Evolutionary conservation across 2,888 invertebrate species (phyloP), one percentile per base, ranked within the genome.

Genomic region (Rambutsinella grinnellia): DNA sequence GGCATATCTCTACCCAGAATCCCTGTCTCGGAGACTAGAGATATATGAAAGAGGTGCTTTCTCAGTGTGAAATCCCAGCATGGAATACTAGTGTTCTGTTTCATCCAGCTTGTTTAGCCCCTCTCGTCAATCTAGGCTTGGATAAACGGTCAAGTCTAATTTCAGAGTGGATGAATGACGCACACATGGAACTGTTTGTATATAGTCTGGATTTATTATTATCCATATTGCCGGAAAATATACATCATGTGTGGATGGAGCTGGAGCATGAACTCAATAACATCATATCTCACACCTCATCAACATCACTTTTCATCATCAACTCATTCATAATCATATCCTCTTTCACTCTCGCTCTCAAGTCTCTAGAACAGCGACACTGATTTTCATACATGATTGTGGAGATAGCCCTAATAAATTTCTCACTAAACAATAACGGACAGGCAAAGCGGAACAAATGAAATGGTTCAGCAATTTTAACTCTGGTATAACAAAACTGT

Each of bases 261-360:
- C n/a, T n/a, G n/a, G n/a, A n/a, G n/a, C n/a, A n/a, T n/a, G n/a
- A n/a, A n/a, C 36, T 36, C 6, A 13, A 36, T 36, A n/a, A 27
- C 62, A 62, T 63, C 53, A 53, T 27, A 49, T 63, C 62, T 62
- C 54, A 44, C 24, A 54, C 44, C 54, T 44, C 44, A 53, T 54
- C 21, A 15, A 63, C 63, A 46, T 61, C 24, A 23, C 3, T 58
- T 15, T 23, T 8, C 13, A 17, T 15, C 17, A 58, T 17, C n/a
- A 27, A 36, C 3, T 58, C 49, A 49, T 28, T 23, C 44, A 44
- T 65, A 17, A 17, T 13, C 36, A 36, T 36, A 36, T 36, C 36
- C 36, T 54, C 28, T 36, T 26, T 65, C 24, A 53, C 44, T 15
- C 28, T 6, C 13, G 8, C 23, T 23, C 65, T 53, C 54, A 24